phyloP scores from a whole-genome alignment of 2,113 vertebrate genomes.

The Microtus ochrogaster region DNA sequence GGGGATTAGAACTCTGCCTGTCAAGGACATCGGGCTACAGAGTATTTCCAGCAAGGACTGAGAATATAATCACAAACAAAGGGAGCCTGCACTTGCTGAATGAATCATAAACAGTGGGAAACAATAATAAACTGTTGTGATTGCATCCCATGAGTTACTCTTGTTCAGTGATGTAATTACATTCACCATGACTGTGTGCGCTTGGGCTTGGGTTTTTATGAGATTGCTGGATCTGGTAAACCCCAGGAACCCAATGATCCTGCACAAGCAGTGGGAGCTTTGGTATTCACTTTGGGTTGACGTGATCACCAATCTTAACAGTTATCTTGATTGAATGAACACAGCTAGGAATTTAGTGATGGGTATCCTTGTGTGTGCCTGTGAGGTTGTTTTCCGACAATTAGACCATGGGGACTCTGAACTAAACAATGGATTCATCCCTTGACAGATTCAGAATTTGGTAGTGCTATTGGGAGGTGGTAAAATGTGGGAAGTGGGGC shows the following conservation, averaged over 20 bases:
- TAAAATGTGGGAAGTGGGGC: neutral
- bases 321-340: neutral
- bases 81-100: neutral
- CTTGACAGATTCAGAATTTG: neutral
- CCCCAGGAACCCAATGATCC: neutral
- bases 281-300: neutral
- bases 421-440: neutral
- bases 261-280: neutral
- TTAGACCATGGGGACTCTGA: neutral
- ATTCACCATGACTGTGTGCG: neutral
- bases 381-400: neutral
- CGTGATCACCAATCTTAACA: neutral
- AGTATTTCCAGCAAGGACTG: neutral
- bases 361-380: neutral
- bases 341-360: neutral
- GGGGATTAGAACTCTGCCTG: neutral
- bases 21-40: neutral
- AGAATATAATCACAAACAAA: neutral
- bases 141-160: constrained; percentile 30
- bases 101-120: constrained; percentile 11
- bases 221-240: neutral
- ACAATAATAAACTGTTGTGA: constrained; percentile 9
- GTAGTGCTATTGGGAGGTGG: neutral
- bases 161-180: constrained; percentile 23
- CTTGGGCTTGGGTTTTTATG: constrained; percentile 16